A percentile compares a stretch with the other conserved stretches of the same genome.
phyloP scores from a whole-genome alignment of 37 sponge, comb jelly and placozoan species.

The Corticium candelabrum region DNA sequence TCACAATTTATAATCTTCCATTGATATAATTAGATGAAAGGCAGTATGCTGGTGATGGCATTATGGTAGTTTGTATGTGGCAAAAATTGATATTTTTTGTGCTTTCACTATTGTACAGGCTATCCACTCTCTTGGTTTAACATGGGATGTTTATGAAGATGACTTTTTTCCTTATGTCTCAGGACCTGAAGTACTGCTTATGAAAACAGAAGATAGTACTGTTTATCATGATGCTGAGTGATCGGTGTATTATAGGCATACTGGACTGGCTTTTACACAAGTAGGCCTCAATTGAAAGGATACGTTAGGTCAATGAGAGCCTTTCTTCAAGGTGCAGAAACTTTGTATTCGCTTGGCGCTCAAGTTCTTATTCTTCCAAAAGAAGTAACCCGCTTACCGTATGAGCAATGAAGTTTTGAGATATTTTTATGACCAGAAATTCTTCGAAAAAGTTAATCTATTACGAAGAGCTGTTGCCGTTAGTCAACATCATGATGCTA shows the following conservation, averaged over 20 bases:
- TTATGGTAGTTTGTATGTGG: no score
- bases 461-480: background rate
- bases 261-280: slow-evolving; percentile 9
- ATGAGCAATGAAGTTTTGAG: background rate
- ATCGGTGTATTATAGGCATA: no score
- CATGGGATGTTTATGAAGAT: background rate
- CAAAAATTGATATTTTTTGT: background rate
- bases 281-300: slow-evolving; percentile 3
- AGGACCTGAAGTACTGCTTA: background rate
- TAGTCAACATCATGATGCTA: background rate
- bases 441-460: background rate
- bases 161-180: slow-evolving; percentile 5
- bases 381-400: background rate
- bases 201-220: background rate
- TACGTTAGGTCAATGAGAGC: background rate
- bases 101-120: background rate
- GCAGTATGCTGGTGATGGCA: no score
- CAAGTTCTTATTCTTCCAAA: background rate
- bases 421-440: background rate
- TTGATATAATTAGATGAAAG: no score
- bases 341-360: background rate
- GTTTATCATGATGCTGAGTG: background rate
- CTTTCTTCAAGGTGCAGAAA: background rate
- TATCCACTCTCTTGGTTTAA: background rate
- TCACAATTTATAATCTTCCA: no score